Evolutionary conservation across 2,888 invertebrate species (phyloP), one percentile per base, ranked within the genome.

Genomic region (Spilarctia lutea): DNA sequence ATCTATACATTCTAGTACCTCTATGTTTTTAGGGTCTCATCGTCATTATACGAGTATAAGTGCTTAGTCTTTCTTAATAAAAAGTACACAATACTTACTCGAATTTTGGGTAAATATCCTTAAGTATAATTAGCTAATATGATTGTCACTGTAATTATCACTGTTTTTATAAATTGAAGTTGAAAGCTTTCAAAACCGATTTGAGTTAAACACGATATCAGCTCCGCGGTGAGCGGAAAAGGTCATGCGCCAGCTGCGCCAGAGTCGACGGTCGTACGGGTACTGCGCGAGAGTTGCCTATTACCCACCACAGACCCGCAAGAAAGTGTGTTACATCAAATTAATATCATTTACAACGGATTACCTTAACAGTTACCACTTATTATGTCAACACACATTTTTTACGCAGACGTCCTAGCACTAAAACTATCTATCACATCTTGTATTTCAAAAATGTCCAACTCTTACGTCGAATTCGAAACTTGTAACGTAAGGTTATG

Each of bases 291-390:
- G 79, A 80, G 76, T 78, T 77, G 76, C 80, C 82, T 76, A 80
- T 83, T 85, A 84, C 82, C 84, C 79, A 83, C 81, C 77, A 80
- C 79, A 74, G 77, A 79, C 65, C 79, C 79, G 89, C 90, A 91
- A 90, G 94, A 94, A 94, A 94, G 94, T 94, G 88, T 90, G 90
- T 89, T 90, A 89, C 89, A 88, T 89, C 91, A 90, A 91, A 92
- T 92, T 93, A 93, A 93, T 93, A 92, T 93, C 93, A 93, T 92
- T 93, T 93, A 92, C 91, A 88, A 87, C 88, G 87, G 87, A 88
- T 89, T 88, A 89, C 90, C 89, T 89, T 90, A 92, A 90, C 91
- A 91, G 91, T 91, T 91, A 86, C 89, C 86, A 90, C 86, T 85
- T 89, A 89, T 90, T 91, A 91, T 91, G 89, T 89, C 90, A 89